These are phyloP conservation scores for Meloidogyne exigua DNA, from an alignment of 1,140 invertebrate genomes.

Conservation along the genomic window DNA sequence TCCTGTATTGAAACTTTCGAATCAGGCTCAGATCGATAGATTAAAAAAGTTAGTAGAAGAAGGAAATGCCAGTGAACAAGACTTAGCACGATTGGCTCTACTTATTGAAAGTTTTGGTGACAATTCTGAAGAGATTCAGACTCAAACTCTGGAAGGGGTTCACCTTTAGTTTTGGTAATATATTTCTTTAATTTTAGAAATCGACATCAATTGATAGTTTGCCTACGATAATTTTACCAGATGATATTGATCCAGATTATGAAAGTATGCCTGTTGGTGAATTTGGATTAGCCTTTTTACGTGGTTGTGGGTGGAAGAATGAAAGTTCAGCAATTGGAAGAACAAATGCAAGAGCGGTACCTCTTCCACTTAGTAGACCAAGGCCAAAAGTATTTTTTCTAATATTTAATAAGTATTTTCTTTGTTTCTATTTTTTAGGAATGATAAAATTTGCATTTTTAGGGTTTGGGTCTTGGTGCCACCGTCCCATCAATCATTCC, in stretches of 20 bases:
- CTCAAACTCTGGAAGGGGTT: not conserved
- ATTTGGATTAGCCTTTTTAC: conserved; percentile 39
- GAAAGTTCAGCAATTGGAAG: conserved; percentile 38
- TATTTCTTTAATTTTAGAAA: not conserved
- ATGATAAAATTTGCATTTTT: not conserved
- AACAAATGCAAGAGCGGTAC: conserved; percentile 33
- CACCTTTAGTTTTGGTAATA: not conserved
- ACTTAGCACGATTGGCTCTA: conserved; percentile 18
- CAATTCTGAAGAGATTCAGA: not conserved
- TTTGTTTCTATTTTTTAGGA: not conserved
- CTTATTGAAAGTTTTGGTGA: conserved; percentile 18
- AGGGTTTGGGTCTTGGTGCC: conserved; percentile 36
- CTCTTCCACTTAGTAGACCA: conserved; percentile 12
- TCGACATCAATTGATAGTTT: not conserved
- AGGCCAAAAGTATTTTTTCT: conserved; percentile 20
- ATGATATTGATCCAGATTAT: conserved; percentile 39
- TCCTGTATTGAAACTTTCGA: conserved; percentile 14
- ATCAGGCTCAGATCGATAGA: conserved; percentile 13
- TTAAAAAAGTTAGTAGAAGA: conserved; percentile 27
- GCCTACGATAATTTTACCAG: conserved; percentile 14
- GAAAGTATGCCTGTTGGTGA: conserved; percentile 23
- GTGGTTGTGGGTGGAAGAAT: conserved; percentile 41
- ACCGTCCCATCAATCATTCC: conserved; percentile 5
- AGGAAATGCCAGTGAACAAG: conserved; percentile 24
- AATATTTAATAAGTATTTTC: not conserved